Percentiles rank a stretch among this genome's conserved stretches.
Conservation (phyloP, 2,113 vertebrate genomes). For the Poeciliopsis prolifica region DNA sequence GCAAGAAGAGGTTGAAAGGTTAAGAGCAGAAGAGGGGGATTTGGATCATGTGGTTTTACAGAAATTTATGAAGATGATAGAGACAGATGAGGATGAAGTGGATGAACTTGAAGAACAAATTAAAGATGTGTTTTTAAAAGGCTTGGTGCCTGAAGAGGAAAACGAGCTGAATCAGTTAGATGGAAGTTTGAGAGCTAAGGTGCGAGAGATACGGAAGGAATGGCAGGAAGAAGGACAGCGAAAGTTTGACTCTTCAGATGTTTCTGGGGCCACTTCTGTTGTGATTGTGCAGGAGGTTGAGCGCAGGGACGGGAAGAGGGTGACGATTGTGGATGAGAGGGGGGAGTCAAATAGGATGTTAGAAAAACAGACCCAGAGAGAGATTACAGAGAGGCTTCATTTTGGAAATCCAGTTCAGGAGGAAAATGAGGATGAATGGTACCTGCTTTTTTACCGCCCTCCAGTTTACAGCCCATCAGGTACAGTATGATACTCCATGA, state of each 20-base stretch:
- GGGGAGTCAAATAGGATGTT: conserved; percentile 2
- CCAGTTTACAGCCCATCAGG: conserved; percentile 61
- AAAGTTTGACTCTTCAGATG: conserved; percentile 7
- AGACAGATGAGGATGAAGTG: conserved; percentile 28
- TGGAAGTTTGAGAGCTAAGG: conserved; percentile 45
- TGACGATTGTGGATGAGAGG: conserved; percentile 39
- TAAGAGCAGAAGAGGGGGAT: conserved; percentile 37
- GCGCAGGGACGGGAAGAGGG: conserved; percentile 25
- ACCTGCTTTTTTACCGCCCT: conserved; percentile 50
- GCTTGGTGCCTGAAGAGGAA: conserved; percentile 59
- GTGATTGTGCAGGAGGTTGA: conserved; percentile 30
- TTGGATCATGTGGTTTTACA: conserved; percentile 18
- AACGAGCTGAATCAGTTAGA: conserved; percentile 14
- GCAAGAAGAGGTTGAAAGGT: conserved; percentile 55
- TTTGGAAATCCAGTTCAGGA: conserved; percentile 7
- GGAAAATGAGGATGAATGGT: conserved; percentile 60
- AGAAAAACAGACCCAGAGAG: conserved; percentile 9
- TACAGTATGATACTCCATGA: conserved; percentile 41
- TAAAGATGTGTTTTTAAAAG: conserved; percentile 69
- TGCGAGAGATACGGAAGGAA: conserved; percentile 52
- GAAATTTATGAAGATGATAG: conserved; percentile 20
- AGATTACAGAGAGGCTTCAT: conserved; percentile 2
- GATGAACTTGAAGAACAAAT: conserved; percentile 70
- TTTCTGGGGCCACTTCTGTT: neutral
- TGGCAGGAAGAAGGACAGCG: conserved; percentile 41